phyloP scores from a whole-genome alignment of 2,888 invertebrate species.

The Euproctis similis region DNA sequence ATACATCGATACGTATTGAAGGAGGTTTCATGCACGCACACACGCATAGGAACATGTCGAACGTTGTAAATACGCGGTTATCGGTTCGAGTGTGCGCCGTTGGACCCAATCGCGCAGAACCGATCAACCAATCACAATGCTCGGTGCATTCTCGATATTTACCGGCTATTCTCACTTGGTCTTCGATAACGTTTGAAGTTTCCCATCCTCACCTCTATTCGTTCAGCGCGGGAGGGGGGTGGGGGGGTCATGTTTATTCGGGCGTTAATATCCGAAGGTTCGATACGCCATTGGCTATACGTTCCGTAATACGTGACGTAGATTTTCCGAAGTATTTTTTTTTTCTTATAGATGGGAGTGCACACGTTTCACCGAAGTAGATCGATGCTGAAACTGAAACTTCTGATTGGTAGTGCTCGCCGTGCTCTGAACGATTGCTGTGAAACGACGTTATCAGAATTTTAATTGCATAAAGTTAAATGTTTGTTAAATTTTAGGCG shows the following conservation, averaged over 20 bases:
- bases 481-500: too few relatives aligned
- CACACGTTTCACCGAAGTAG: conserved; percentile 26
- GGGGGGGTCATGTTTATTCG: conserved; percentile 25
- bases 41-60: conserved; percentile 43
- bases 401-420: conserved; percentile 31
- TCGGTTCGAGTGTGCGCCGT: conserved; percentile 78
- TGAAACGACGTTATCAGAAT: too few relatives aligned
- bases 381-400: conserved; percentile 18
- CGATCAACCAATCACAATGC: conserved; percentile 72
- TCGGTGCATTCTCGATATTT: conserved; percentile 52
- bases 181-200: conserved; percentile 11
- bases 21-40: conserved; percentile 47
- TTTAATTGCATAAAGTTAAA: too few relatives aligned
- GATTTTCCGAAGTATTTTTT: conserved; percentile 60
- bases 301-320: conserved; percentile 58
- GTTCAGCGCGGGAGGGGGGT: conserved; percentile 15
- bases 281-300: conserved; percentile 67
- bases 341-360: conserved; percentile 37
- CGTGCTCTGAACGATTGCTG: too few relatives aligned
- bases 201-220: conserved; percentile 6
- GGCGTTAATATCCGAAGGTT: conserved; percentile 43
- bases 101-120: conserved; percentile 72
- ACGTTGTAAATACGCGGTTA: conserved; percentile 42
- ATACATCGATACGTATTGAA: conserved; percentile 59
- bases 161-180: conserved; percentile 25